phyloP scores from a whole-genome alignment of 2,797 vertebrate genomes.

The Myioborus melanocephalus region DNA sequence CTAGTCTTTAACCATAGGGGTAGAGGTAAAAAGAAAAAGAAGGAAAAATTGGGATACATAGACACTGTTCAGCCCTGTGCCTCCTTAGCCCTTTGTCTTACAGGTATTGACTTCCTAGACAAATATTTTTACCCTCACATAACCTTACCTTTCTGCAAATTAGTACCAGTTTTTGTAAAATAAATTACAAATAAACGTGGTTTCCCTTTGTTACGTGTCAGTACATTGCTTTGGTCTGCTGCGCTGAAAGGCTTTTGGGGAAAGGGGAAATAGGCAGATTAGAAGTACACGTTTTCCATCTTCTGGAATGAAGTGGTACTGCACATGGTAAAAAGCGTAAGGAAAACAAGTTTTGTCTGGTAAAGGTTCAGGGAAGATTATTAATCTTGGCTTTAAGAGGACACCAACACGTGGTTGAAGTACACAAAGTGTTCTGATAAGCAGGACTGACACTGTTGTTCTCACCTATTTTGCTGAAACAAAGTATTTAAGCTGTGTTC shows the following conservation, averaged over 20 bases:
- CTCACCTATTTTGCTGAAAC: not conserved
- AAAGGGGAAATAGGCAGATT: not conserved
- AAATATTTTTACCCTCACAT: not conserved
- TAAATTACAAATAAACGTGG: not conserved
- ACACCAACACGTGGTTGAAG: not conserved
- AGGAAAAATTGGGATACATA: not conserved
- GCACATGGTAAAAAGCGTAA: not conserved
- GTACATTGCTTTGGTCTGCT: not conserved
- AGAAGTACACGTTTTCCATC: not conserved
- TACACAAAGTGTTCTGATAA: not conserved
- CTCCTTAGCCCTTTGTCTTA: not conserved
- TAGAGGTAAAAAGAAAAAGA: not conserved
- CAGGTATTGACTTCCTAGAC: not conserved
- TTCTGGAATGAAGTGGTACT: conserved; percentile 7
- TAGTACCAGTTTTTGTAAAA: not conserved
- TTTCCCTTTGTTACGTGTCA: not conserved
- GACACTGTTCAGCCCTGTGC: too few species aligned
- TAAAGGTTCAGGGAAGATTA: not conserved
- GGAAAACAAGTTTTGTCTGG: not conserved
- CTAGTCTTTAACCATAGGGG: not conserved
- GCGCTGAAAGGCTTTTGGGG: not conserved
- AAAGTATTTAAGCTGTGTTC: not conserved
- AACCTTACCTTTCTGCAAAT: not conserved
- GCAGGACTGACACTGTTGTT: not conserved
- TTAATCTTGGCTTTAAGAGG: not conserved